These are phyloP conservation scores for Eubucco bourcierii DNA, from an alignment of 2,113 vertebrate genomes.

Conservation along the genomic window DNA sequence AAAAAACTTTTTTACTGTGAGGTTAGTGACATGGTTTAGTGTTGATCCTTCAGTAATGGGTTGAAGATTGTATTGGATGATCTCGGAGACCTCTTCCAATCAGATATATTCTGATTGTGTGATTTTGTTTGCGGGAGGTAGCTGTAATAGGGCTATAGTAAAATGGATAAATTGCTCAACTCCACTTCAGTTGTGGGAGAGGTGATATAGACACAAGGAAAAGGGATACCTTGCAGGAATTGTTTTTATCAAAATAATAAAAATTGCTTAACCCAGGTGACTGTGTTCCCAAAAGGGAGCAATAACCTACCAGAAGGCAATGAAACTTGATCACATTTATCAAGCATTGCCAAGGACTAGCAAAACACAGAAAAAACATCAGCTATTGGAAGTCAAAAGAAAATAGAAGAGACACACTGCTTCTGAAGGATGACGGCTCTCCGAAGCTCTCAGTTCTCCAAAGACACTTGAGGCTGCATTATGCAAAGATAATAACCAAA, in stretches of 20 bases:
- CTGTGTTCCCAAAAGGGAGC: background rate
- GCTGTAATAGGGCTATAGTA: background rate
- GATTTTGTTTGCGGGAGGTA: background rate
- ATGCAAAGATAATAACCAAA: background rate
- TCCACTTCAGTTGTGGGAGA: background rate
- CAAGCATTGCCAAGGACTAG: background rate
- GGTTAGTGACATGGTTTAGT: too few species aligned
- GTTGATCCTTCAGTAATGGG: too few species aligned
- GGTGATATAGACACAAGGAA: background rate
- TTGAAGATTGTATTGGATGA: too few species aligned
- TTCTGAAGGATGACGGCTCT: background rate
- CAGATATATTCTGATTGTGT: too few species aligned
- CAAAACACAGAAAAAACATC: background rate
- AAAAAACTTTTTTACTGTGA: too few species aligned
- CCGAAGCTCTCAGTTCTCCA: background rate
- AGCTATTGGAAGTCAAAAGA: background rate
- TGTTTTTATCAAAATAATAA: background rate
- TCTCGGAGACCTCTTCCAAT: too few species aligned
- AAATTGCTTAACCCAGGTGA: background rate
- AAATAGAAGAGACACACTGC: background rate
- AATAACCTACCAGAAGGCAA: background rate
- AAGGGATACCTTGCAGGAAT: background rate
- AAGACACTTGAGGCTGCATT: background rate
- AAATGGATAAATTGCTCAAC: background rate
- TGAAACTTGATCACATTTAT: background rate